A percentile compares a stretch with the other conserved stretches of the same genome.
Conservation (phyloP, 2,113 vertebrate genomes). For the Collichthys lucidus region DNA sequence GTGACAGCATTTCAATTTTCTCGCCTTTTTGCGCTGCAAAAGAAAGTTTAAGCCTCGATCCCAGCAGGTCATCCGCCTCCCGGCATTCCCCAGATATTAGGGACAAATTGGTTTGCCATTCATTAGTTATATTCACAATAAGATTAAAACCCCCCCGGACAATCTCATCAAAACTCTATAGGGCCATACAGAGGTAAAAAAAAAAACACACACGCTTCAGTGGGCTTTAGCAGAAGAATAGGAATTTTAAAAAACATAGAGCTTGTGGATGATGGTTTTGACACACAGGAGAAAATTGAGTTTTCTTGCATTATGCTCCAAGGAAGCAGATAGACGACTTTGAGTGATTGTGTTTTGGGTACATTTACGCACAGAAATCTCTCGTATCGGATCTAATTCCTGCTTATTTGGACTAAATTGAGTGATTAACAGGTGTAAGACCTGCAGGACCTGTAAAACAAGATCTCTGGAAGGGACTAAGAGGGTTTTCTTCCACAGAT, state of each 20-base stretch:
- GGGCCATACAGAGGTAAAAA: conserved; percentile 79
- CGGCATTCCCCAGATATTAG: conserved; percentile 87
- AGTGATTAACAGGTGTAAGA: conserved; percentile 85
- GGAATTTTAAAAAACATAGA: conserved; percentile 72
- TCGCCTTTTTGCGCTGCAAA: conserved; percentile 75
- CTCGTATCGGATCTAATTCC: conserved; percentile 52
- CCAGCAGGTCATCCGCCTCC: conserved; percentile 82
- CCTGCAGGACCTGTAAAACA: conserved; percentile 76
- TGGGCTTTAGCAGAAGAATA: conserved; percentile 73
- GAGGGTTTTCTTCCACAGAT: conserved; percentile 80
- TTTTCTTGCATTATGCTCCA: conserved; percentile 82
- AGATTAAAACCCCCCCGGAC: conserved; percentile 88
- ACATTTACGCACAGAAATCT: conserved; percentile 6
- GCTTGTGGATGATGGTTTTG: conserved; percentile 76
- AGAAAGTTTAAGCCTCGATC: conserved; percentile 79
- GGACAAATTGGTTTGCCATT: conserved; percentile 90
- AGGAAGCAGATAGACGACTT: conserved; percentile 83
- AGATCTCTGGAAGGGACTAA: conserved; percentile 67
- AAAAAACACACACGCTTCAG: conserved; percentile 83
- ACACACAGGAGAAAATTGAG: conserved; percentile 81
- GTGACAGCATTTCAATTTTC: conserved; percentile 78
- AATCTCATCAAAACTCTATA: conserved; percentile 84
- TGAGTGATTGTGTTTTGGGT: conserved; percentile 22
- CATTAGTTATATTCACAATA: conserved; percentile 92
- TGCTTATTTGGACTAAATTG: conserved; percentile 86